Base-by-base conservation (phyloP, 2,113 vertebrate genomes). In the Oryzias celebensis region DNA sequence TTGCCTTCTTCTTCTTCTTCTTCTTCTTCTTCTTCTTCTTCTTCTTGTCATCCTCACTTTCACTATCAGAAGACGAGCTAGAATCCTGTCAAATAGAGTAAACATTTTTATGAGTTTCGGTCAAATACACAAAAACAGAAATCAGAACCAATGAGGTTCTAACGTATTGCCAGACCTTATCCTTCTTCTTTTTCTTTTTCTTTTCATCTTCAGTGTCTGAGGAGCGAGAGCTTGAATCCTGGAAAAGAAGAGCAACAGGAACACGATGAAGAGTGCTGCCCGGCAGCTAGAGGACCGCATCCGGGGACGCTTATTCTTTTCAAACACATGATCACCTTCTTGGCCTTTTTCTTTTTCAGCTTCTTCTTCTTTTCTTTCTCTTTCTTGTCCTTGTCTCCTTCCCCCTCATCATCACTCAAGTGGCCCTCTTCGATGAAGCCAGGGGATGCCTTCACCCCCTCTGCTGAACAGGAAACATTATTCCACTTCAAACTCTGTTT, bases 371-470 rank as follows among this genome's bases (percentile, higher is more conserved):
- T 75, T 48, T n/a, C n/a, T n/a, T 80, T 77, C 24, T 77, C 60
- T 0, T 80, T 28, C 20, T 67, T 53, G 2, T 77, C 67, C 3
- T 73, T 5, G 7, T n/a, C 54, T 54, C 71, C 78, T 22, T 86
- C 85, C 62, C 75, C 67, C 62, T 87, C 87, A 22, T 87, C 85
- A 26, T 87, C 81, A 5, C 82, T 88, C 52, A 86, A 53, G 47
- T 82, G 50, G 36, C 78, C 85, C 0, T 80, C 71, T 5, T 73
- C 79, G 1, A 5, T 17, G 2, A 5, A 16, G 3, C 51, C 10
- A 3, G 2, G 13, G 16, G 50, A 50, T 0, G 48, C 2, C 41
- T 60, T 52, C 13, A 48, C 57, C 54, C 50, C 60, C 6, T 14
- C 78, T 51, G 62, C 46, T 59, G 69, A 41, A 61, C 31, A 72